Percentiles rank a stretch among this genome's conserved stretches.
These are phyloP conservation scores for Enteromius viviparus DNA, from an alignment of 2,797 vertebrate genomes.

Conservation along the genomic window DNA sequence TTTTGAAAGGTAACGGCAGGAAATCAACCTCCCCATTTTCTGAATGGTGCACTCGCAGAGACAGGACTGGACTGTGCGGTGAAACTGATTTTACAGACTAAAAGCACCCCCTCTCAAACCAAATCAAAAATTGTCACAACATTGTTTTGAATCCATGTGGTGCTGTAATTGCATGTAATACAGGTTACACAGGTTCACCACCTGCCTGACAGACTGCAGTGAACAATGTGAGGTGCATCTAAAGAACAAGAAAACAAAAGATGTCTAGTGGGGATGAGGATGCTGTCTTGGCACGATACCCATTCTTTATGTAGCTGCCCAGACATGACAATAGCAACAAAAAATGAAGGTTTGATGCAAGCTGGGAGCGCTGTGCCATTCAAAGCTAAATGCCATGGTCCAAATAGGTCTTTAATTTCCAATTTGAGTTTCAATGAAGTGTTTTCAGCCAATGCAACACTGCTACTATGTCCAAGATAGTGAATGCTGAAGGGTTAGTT, in stretches of 20 bases:
- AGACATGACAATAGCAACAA: slow-evolving; percentile 22
- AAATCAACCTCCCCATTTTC: not conserved
- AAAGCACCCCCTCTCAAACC: slow-evolving; percentile 14
- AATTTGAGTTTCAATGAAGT: not conserved
- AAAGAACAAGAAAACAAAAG: slow-evolving; percentile 41
- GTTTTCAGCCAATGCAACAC: not conserved
- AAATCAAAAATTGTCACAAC: slow-evolving; percentile 36
- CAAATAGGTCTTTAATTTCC: slow-evolving; percentile 12
- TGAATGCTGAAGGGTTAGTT: not conserved
- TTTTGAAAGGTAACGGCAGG: slow-evolving; percentile 30
- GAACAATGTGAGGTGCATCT: slow-evolving; percentile 37
- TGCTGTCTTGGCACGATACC: slow-evolving; percentile 17
- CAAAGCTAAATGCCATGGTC: not conserved
- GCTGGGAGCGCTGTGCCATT: not conserved
- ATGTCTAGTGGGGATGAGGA: slow-evolving; percentile 23
- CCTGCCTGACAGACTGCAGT: slow-evolving; percentile 40
- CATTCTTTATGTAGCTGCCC: slow-evolving; percentile 27
- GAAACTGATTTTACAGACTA: not conserved
- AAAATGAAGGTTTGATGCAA: slow-evolving; percentile 6
- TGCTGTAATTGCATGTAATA: slow-evolving; percentile 37
- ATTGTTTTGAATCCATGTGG: slow-evolving; percentile 30
- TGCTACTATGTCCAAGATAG: not conserved
- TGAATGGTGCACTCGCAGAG: not conserved
- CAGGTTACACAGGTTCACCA: slow-evolving; percentile 31
- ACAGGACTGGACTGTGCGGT: slow-evolving; percentile 8